A percentile compares a stretch with the other conserved stretches of the same genome.
phyloP scores from a whole-genome alignment of 2,888 invertebrate genomes.

The Coleophora deauratella region DNA sequence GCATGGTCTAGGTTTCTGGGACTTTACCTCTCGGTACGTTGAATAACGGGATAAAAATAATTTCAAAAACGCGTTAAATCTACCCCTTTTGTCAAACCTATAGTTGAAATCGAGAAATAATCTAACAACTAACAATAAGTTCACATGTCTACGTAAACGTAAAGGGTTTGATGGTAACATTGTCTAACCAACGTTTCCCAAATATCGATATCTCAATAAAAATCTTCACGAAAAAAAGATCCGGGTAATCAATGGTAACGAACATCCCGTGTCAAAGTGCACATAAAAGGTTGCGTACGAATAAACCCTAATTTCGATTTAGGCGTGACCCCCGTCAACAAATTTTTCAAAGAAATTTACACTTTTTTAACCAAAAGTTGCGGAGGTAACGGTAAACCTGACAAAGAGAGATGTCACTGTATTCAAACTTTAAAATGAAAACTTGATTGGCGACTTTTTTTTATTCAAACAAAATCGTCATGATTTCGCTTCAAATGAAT shows the following conservation, averaged over 20 bases:
- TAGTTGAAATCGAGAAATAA: conserved; percentile 29
- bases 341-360: conserved; percentile 51
- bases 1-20: too few relatives aligned
- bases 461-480: conserved; percentile 30
- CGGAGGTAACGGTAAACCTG: conserved; percentile 53
- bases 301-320: conserved; percentile 67
- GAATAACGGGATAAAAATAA: not conserved
- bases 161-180: conserved; percentile 52
- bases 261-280: conserved; percentile 68
- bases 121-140: conserved; percentile 34
- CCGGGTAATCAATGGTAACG: conserved; percentile 58
- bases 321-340: conserved; percentile 71
- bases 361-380: conserved; percentile 53
- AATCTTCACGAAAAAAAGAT: conserved; percentile 42
- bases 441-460: conserved; percentile 68
- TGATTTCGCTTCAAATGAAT: conserved; percentile 54
- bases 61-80: not conserved
- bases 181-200: conserved; percentile 61
- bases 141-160: conserved; percentile 51
- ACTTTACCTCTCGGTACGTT: too few relatives aligned
- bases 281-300: conserved; percentile 58
- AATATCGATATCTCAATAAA: conserved; percentile 61
- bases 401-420: conserved; percentile 55
- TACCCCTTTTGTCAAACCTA: not conserved
- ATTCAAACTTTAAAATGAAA: conserved; percentile 63